phyloP scores from a whole-genome alignment of 2,113 vertebrate genomes.

The Halichoerus grypus region DNA sequence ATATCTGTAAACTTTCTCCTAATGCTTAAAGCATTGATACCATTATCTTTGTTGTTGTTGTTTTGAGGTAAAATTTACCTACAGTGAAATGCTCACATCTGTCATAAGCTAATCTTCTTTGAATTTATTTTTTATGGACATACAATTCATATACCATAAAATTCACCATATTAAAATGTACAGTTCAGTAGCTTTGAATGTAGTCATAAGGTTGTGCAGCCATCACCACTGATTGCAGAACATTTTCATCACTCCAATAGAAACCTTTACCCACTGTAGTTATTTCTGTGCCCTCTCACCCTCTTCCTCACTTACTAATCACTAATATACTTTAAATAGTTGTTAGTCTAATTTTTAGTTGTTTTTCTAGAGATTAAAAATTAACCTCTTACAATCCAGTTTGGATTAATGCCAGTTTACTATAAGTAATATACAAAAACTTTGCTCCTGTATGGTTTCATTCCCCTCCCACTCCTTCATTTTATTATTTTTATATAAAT shows the following conservation, averaged over 20 bases:
- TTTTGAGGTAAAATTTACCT: neutral
- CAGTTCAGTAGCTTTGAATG: neutral
- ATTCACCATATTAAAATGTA: neutral
- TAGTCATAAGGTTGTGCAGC: neutral
- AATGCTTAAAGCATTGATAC: neutral
- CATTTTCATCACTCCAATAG: neutral
- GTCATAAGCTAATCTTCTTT: neutral
- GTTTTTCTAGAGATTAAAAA: neutral
- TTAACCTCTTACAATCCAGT: neutral
- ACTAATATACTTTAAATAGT: neutral
- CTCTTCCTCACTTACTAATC: neutral
- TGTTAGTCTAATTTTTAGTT: neutral
- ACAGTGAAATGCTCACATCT: neutral
- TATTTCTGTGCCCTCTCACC: neutral
- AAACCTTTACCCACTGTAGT: neutral
- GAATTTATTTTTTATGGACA: neutral
- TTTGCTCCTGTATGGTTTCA: neutral
- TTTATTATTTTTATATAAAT: constrained; percentile 12
- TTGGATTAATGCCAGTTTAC: neutral
- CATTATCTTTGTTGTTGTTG: neutral
- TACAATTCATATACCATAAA: neutral
- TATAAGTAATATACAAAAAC: neutral
- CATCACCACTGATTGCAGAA: neutral
- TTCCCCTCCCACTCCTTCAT: neutral
- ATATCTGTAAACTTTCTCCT: neutral